Conservation (phyloP, 2,113 vertebrate genomes). For the Ivindomyrus marchei region DNA sequence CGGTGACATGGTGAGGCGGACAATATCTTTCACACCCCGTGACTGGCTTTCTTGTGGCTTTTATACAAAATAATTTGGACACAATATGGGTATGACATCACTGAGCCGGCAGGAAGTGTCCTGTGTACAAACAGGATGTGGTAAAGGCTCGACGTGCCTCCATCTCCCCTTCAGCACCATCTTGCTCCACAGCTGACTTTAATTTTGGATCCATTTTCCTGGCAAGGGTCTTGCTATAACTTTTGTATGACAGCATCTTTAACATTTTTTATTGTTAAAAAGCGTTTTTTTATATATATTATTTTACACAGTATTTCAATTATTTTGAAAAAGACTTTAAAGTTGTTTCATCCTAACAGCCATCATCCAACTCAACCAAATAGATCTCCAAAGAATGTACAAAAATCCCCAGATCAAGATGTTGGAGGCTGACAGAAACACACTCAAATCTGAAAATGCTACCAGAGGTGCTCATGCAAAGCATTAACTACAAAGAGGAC, state of each 20-base stretch:
- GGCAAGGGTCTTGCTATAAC: not conserved
- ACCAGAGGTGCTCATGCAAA: not conserved
- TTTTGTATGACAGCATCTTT: not conserved
- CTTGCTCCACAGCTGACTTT: not conserved
- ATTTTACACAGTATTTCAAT: not conserved
- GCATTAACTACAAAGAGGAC: not conserved
- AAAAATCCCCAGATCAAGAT: not conserved
- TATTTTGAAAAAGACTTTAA: not conserved
- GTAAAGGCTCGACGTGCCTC: not conserved
- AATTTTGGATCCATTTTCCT: not conserved
- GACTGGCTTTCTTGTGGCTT: not conserved
- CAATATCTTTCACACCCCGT: not conserved
- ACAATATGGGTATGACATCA: not conserved
- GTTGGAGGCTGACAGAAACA: not conserved
- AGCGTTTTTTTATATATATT: not conserved
- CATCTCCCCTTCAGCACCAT: not conserved
- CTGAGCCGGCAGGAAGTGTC: not conserved
- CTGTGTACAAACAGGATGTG: slow-evolving; percentile 1
- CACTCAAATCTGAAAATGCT: not conserved
- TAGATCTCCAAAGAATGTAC: not conserved
- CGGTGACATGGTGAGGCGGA: not conserved
- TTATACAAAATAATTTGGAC: not conserved
- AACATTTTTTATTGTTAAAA: not conserved
- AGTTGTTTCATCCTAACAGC: not conserved
- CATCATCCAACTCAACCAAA: not conserved